These are phyloP conservation scores for Hypsopygia costalis DNA, from an alignment of 2,888 invertebrate genomes.

Conservation along the genomic window DNA sequence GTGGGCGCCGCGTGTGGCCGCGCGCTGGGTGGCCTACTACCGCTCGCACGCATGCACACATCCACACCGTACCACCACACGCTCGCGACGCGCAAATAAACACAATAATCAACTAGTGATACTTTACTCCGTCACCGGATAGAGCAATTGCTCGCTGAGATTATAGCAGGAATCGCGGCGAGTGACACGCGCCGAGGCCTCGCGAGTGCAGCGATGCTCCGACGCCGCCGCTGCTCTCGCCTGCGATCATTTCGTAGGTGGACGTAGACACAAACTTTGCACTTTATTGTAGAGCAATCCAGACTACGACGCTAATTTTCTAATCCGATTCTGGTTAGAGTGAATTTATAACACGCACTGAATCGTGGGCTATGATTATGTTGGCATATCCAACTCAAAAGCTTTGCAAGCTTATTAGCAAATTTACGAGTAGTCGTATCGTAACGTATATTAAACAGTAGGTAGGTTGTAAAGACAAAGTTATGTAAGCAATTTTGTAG, in stretches of 20 bases:
- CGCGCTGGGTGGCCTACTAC: constrained; percentile 75
- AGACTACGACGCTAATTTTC: constrained; percentile 42
- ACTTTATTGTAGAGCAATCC: constrained; percentile 33
- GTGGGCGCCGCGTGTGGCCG: constrained; percentile 77
- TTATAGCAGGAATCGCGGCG: constrained; percentile 59
- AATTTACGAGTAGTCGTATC: constrained; percentile 2
- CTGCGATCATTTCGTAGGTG: constrained; percentile 20
- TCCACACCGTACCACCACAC: constrained; percentile 59
- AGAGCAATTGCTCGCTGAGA: constrained; percentile 70
- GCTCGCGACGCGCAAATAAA: constrained; percentile 69
- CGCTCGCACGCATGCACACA: constrained; percentile 63
- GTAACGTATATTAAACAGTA: background rate
- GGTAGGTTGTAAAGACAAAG: background rate
- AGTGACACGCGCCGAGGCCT: constrained; percentile 54
- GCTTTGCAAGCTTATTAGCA: background rate
- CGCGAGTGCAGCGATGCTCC: constrained; percentile 18
- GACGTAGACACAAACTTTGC: constrained; percentile 33
- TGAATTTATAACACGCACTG: constrained; percentile 19
- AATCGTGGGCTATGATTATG: constrained; percentile 19
- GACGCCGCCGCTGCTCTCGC: constrained; percentile 12
- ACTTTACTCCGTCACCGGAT: constrained; percentile 78
- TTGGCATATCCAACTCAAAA: background rate
- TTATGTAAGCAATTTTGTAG: too few species aligned
- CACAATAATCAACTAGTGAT: constrained; percentile 79
- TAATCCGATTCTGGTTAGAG: constrained; percentile 34